Evolutionary conservation across 2,888 invertebrate genomes (phyloP), one percentile per base, ranked within the genome.

Genomic region (Leptarthrus brevirostris): DNA sequence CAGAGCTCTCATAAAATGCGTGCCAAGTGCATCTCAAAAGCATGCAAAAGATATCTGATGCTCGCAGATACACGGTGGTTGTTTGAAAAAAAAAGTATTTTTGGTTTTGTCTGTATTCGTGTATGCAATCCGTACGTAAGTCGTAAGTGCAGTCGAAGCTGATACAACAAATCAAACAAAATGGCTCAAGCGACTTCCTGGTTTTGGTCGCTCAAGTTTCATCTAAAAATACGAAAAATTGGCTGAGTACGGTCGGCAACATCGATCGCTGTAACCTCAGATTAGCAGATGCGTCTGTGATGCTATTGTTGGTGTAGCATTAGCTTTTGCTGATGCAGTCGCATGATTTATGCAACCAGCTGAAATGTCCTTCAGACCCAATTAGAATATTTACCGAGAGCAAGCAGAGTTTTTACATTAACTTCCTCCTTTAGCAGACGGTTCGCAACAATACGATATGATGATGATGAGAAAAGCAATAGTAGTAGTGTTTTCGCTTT

Each of bases 1-100:
- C 47, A 74, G 73, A 54, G 22, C 64, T 49, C 26, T 47, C 70
- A 75, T 53, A 74, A 78, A 79, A 76, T 78, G 78, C 78, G 77
- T 77, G 77, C 77, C 78, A 79, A 79, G 78, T 78, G 75, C 78
- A 78, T 64, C 64, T 64, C 20, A 12, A 30, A 12, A 6, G 40
- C 40, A 12, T 40, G 40, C 40, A 40, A 40, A 40, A 12, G 12
- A 12, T 40, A 12, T 40, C 40, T 40, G 1, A 40, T 40, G 40
- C 40, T n/a, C n/a, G n/a, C n/a, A n/a, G n/a, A n/a, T n/a, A n/a
- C n/a, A n/a, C n/a, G n/a, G 30, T 30, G 30, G 8, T 30, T 30
- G 4, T 30, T 30, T n/a, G n/a, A n/a, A n/a, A n/a, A n/a, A n/a
- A n/a, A n/a, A n/a, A n/a, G n/a, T n/a, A n/a, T n/a, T n/a, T n/a